phyloP scores from a whole-genome alignment of 2,113 vertebrate genomes.

The Gallinago undulata region DNA sequence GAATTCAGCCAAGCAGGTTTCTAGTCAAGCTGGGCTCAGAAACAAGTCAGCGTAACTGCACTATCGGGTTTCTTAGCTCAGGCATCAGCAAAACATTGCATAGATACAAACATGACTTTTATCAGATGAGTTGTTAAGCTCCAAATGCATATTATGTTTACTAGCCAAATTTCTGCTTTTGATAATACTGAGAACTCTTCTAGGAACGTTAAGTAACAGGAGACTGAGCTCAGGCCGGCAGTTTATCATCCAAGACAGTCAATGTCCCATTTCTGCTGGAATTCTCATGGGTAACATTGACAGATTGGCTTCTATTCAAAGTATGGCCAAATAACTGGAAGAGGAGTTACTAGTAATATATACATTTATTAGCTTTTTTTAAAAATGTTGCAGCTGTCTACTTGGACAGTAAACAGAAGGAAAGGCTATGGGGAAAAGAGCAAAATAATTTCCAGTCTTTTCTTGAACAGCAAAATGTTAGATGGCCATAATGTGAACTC shows the following conservation, averaged over 20 bases:
- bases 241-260: background rate
- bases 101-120: background rate
- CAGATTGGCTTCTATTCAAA: background rate
- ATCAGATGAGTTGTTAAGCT: background rate
- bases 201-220: background rate
- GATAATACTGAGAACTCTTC: background rate
- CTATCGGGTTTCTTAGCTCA: background rate
- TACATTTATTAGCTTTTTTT: background rate
- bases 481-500: background rate
- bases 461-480: background rate
- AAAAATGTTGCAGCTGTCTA: background rate
- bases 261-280: background rate
- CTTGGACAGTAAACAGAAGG: background rate
- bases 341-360: background rate
- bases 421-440: background rate
- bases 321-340: background rate
- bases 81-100: background rate
- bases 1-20: background rate
- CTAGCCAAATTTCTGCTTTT: background rate
- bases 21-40: background rate
- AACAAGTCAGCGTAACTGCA: background rate
- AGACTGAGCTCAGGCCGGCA: background rate
- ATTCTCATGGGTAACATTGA: background rate
- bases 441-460: background rate
- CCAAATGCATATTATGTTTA: background rate